A percentile compares a stretch with the other conserved stretches of the same genome.
phyloP scores from a whole-genome alignment of 2,888 invertebrate species.

The Strigamia maritima region DNA sequence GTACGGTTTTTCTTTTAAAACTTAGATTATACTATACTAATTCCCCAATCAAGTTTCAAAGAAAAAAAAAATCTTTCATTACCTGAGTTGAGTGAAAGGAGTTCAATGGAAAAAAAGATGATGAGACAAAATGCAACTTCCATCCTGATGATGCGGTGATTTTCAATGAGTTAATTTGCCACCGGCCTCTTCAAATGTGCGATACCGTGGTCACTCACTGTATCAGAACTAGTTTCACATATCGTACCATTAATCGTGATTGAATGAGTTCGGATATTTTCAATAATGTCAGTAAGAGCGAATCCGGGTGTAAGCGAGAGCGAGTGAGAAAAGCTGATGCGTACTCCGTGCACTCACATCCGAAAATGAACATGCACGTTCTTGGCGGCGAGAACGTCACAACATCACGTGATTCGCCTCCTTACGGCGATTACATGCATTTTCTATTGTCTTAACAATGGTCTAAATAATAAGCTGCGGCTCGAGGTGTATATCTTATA shows the following conservation, averaged over 20 bases:
- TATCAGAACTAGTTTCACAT: not conserved
- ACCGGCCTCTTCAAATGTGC: not conserved
- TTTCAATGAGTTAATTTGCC: not conserved
- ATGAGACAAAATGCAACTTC: not conserved
- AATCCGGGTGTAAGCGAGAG: not conserved
- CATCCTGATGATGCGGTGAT: constrained; percentile 4
- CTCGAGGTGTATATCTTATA: no score
- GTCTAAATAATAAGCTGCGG: not conserved
- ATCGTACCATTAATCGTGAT: not conserved
- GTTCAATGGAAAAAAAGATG: not conserved
- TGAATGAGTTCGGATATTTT: not conserved
- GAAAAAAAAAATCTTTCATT: not conserved
- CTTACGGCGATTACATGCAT: constrained; percentile 16
- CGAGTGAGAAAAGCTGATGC: constrained; percentile 13
- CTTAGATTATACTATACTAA: not conserved
- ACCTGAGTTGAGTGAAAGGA: not conserved
- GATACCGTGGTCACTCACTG: not conserved
- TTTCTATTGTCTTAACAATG: not conserved
- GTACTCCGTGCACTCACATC: constrained; percentile 27
- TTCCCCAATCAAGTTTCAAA: not conserved
- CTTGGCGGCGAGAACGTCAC: constrained; percentile 5
- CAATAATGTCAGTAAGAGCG: not conserved
- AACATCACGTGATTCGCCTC: constrained; percentile 24
- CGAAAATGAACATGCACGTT: constrained; percentile 19
- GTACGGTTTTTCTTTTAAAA: not conserved